Conservation (phyloP, 2,113 vertebrate species). For the Puntigrus tetrazona region DNA sequence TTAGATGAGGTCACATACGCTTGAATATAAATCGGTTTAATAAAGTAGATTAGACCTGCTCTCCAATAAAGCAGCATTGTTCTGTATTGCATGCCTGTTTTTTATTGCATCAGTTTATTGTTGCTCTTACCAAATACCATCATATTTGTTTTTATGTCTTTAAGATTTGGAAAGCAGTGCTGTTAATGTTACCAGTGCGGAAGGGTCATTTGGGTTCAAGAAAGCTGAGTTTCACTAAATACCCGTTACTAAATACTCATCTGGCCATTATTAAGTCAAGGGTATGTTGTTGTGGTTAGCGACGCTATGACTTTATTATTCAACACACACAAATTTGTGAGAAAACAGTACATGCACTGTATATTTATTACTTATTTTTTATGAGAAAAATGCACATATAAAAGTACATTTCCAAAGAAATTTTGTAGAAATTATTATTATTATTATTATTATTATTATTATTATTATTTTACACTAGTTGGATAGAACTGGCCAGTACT, state of each 20-base stretch:
- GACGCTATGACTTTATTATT: conserved; percentile 37
- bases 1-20: background rate
- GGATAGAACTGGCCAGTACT: background rate
- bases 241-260: too few relatives aligned
- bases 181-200: background rate
- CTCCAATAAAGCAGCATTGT: background rate
- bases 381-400: background rate
- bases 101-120: background rate
- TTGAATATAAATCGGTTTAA: background rate
- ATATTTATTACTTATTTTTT: background rate
- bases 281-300: conserved; percentile 55
- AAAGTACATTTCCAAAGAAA: background rate
- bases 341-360: background rate
- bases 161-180: background rate
- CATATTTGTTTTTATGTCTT: background rate
- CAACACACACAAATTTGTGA: background rate
- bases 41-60: background rate
- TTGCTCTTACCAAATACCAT: background rate
- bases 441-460: too few relatives aligned
- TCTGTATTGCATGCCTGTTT: background rate
- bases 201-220: conserved; percentile 55
- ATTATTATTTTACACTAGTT: background rate
- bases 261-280: conserved; percentile 56
- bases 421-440: too few relatives aligned
- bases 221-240: conserved; percentile 49